Base-by-base conservation (phyloP, 2,888 invertebrate genomes). In the Ennomos erosarius region DNA sequence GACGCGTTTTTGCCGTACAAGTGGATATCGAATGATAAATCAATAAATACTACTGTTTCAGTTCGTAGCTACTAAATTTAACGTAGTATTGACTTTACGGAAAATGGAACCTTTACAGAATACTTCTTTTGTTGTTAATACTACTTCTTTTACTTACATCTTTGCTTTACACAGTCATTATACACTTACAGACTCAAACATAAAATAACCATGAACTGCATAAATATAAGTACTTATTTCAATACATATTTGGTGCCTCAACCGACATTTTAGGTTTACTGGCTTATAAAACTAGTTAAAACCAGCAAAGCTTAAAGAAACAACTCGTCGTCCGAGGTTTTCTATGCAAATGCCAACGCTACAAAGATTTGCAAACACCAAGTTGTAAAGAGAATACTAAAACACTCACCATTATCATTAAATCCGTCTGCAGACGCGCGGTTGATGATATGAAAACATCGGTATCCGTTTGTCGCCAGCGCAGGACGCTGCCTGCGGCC, bases 321-420 rank as follows among this genome's bases (percentile, higher is more conserved):
- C 59, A 63, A 53, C 43, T 55, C 46, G 26, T 40, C 39, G 39
- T 56, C 26, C 36, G 38, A 10, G 39, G 48, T 54, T 59, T 64
- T 61, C 44, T 58, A 65, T 67, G 64, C 56, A 59, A 67, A 67
- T 60, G 57, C 38, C 36, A 43, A 51, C 42, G 44, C 36, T 56
- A 51, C 39, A 57, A 44, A 62, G 56, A 52, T 49, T 38, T 43
- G 42, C 51, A 51, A 62, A 60, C 34, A 58, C 49, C 52, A 55
- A 65, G 55, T 59, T 54, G 50, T 33, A 46, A 46, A 42, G 36
- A 12, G 51, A 42, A 56, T 51, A 49, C 42, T 42, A 9, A 38
- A 35, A 35, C 43, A 16, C 84, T 84, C 61, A 90, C 92, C 90
- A 90, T 84, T 62, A 92, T 88, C 85, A 89, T 86, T 50, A 92